A percentile compares a stretch with the other conserved stretches of the same genome.
Conservation (phyloP, 1,140 invertebrate genomes). For the Homalodisca vitripennis region DNA sequence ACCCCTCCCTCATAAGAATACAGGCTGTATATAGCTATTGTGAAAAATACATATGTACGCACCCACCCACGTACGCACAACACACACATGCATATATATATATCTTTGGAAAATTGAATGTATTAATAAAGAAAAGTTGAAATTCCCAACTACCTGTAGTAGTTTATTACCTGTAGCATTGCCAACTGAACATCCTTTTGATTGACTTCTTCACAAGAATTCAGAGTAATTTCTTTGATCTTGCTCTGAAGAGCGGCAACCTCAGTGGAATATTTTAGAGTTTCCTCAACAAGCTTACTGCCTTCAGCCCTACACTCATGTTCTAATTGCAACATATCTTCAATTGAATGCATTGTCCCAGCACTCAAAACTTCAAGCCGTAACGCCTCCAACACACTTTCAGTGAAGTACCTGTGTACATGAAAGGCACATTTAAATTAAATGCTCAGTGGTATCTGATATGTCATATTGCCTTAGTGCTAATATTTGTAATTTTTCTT, state of each 20-base stretch:
- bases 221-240: conserved; percentile 2
- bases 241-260: neutral
- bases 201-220: neutral
- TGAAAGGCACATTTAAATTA: no score
- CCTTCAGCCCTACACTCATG: neutral
- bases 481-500: no score
- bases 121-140: no score
- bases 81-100: no score
- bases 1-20: no score
- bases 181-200: neutral
- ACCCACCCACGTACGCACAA: no score
- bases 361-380: neutral
- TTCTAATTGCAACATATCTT: neutral
- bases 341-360: neutral
- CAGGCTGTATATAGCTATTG: no score
- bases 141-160: no score
- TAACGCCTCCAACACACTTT: neutral
- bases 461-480: no score
- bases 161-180: neutral
- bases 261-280: neutral
- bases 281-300: neutral
- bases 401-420: conserved; percentile 21
- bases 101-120: no score
- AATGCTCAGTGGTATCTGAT: no score
- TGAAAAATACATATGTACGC: no score